Evolutionary conservation across 1,140 invertebrate species (phyloP), one percentile per base, ranked within the genome.

Genomic region (Elysia chlorotica): DNA sequence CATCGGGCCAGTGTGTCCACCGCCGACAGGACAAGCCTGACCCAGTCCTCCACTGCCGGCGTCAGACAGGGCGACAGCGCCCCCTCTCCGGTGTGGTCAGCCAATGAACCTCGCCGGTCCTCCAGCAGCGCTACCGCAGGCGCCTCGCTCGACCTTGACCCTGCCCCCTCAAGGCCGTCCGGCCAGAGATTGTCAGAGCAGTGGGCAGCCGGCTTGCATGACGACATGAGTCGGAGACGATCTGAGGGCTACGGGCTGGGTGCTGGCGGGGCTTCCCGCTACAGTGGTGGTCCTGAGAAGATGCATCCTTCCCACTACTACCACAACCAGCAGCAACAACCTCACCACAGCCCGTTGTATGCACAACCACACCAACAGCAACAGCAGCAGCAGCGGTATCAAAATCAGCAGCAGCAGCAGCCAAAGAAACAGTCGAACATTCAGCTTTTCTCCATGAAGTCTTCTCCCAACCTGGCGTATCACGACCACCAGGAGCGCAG

Each of bases 381-480:
- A 37, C 35, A 36, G 71, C 71, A n/a, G 19, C 62, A 25, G 25
- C 2, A 14, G 62, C 72, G 57, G 38, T 31, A 48, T n/a, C 65
- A 53, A 54, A 72, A 73, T 71, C 72, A 73, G 69, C 70, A 25
- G 61, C 79, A 71, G 59, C 77, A 76, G 59, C 61, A n/a, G n/a
- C n/a, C n/a, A n/a, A n/a, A n/a, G n/a, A n/a, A n/a, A n/a, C n/a
- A n/a, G n/a, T n/a, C n/a, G n/a, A n/a, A n/a, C n/a, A n/a, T n/a
- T n/a, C n/a, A n/a, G n/a, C n/a, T n/a, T n/a, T n/a, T 65, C 35
- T 57, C 80, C 1, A 75, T 80, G 4, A 80, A 78, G 65, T 82
- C 81, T 33, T 76, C 81, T 14, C 80, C 82, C 14, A 78, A 75
- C 68, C 69, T 84, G 23, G 74, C 68, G 36, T 59, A 75, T 25